phyloP scores from a whole-genome alignment of 2,797 vertebrate species.

The Myoxocephalus aenaeus region DNA sequence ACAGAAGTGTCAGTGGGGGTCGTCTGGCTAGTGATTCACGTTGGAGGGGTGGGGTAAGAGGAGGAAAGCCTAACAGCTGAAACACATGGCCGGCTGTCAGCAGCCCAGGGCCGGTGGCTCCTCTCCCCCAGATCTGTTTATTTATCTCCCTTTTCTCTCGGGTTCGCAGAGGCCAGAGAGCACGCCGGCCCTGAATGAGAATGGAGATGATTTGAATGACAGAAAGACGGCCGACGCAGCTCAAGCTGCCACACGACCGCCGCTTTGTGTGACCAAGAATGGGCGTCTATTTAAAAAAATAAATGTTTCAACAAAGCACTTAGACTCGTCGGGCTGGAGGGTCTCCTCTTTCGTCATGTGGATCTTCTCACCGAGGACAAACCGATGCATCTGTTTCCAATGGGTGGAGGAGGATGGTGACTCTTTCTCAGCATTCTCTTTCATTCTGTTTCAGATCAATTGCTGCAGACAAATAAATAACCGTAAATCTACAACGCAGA shows the following conservation, averaged over 20 bases:
- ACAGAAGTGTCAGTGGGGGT: slow-evolving; percentile 64
- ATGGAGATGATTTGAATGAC: slow-evolving; percentile 52
- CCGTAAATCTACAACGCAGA: neutral
- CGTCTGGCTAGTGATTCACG: slow-evolving; percentile 46
- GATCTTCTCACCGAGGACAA: slow-evolving; percentile 14
- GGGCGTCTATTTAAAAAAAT: neutral
- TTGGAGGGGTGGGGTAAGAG: neutral
- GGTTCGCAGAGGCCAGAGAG: slow-evolving; percentile 33
- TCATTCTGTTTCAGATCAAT: slow-evolving; percentile 6
- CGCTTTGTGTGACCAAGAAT: slow-evolving; percentile 7
- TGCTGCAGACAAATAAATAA: neutral
- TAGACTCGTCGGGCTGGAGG: slow-evolving; percentile 13
- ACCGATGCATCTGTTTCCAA: slow-evolving; percentile 6
- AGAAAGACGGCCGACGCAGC: slow-evolving; percentile 32
- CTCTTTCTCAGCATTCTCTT: neutral
- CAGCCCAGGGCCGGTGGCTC: slow-evolving; percentile 23
- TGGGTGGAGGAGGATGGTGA: neutral
- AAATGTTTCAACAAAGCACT: slow-evolving; percentile 28
- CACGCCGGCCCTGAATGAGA: slow-evolving; percentile 48
- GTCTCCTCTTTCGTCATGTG: slow-evolving; percentile 20
- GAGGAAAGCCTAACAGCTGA: slow-evolving; percentile 62
- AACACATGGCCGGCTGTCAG: slow-evolving; percentile 73
- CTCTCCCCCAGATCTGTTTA: slow-evolving; percentile 49
- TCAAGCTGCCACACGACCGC: neutral
- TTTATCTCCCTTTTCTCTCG: slow-evolving; percentile 46